Percentiles rank a stretch among this genome's conserved stretches.
phyloP scores from a whole-genome alignment of 2,888 invertebrate species.

The Andrena camellia region DNA sequence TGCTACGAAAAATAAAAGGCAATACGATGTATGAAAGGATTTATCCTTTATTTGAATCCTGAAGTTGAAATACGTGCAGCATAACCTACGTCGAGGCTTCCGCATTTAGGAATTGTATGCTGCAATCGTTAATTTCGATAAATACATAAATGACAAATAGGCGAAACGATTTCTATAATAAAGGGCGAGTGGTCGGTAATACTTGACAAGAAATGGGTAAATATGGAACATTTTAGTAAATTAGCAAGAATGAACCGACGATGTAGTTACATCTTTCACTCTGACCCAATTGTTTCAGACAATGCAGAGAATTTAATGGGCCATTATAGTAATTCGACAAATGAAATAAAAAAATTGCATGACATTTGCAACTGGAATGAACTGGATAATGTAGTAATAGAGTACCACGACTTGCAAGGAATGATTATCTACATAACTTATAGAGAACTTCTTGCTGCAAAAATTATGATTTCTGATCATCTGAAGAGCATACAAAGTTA shows the following conservation, averaged over 20 bases:
- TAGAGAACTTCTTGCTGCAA: constrained; percentile 56
- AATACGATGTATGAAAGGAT: no score
- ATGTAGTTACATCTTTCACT: not conserved
- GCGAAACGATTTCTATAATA: not conserved
- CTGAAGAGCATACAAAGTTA: constrained; percentile 57
- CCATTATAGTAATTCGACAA: not conserved
- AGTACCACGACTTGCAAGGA: constrained; percentile 69
- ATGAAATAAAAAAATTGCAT: constrained; percentile 34
- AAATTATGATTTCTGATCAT: constrained; percentile 45
- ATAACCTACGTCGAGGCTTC: constrained; percentile 22
- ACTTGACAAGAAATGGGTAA: constrained; percentile 29
- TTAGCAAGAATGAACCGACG: not conserved
- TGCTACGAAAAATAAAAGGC: no score
- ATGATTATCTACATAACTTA: constrained; percentile 66
- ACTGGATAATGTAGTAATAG: constrained; percentile 69
- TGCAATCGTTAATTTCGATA: not conserved
- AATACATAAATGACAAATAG: not conserved
- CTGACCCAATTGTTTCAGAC: constrained; percentile 14
- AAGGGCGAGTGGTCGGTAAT: not conserved
- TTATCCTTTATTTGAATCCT: not conserved
- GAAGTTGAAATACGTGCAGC: not conserved
- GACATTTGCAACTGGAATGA: constrained; percentile 66
- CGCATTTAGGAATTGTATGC: not conserved
- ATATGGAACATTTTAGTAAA: not conserved
- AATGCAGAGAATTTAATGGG: not conserved